These are phyloP conservation scores for Thera obeliscata DNA, from an alignment of 2,888 invertebrate species.

Conservation along the genomic window DNA sequence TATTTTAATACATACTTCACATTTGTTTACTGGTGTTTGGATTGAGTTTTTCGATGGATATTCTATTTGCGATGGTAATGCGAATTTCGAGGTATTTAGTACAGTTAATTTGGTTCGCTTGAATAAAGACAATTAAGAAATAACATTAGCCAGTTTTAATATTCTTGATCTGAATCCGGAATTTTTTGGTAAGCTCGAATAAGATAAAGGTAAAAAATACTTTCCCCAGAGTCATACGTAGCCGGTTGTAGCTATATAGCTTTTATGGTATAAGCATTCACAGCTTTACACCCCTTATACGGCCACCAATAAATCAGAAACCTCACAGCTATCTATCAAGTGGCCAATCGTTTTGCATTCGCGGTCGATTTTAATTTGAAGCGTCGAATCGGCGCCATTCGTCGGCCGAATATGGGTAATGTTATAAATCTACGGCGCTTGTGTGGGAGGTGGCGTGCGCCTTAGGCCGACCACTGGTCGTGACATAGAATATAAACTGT, in stretches of 20 bases:
- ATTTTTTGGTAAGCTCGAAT: neutral
- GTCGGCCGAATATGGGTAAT: conserved; percentile 81
- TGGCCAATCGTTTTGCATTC: conserved; percentile 73
- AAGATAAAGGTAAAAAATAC: neutral
- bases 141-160: neutral
- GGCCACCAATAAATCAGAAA: conserved; percentile 73
- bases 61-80: neutral
- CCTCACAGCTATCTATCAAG: conserved; percentile 74
- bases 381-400: conserved; percentile 82
- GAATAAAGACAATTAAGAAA: neutral
- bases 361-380: conserved; percentile 74
- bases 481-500: conserved; percentile 37
- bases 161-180: neutral
- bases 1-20: conserved; percentile 20
- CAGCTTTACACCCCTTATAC: conserved; percentile 60
- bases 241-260: conserved; percentile 6
- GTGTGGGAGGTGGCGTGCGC: conserved; percentile 68
- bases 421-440: conserved; percentile 76
- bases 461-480: conserved; percentile 54
- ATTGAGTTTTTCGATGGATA: conserved; percentile 1
- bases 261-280: conserved; percentile 44
- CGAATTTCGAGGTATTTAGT: neutral
- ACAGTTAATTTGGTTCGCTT: neutral
- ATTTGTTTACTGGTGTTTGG: conserved; percentile 13
- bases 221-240: conserved; percentile 5